phyloP scores from a whole-genome alignment of 2,888 invertebrate genomes.

The Nymphalis polychloros region DNA sequence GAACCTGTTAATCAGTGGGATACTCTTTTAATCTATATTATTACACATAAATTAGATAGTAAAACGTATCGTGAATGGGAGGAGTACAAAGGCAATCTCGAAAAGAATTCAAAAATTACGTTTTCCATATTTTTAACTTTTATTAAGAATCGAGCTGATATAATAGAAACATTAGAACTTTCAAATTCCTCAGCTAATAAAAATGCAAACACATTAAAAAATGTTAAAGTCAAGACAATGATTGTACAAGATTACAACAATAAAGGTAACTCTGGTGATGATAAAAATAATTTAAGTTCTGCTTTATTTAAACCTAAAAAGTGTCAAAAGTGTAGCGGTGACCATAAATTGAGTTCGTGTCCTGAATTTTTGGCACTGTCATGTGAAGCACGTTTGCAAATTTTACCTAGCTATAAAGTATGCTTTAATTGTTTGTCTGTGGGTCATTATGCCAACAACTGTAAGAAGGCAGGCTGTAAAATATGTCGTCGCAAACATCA shows the following conservation, averaged over 20 bases:
- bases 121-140: constrained; percentile 37
- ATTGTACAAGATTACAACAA: constrained; percentile 6
- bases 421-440: constrained; percentile 41
- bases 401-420: constrained; percentile 35
- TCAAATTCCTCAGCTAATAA: not conserved
- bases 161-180: constrained; percentile 36
- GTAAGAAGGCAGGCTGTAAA: constrained; percentile 29
- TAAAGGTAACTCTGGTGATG: constrained; percentile 12
- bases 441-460: constrained; percentile 38
- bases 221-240: constrained; percentile 26
- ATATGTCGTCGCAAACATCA: constrained; percentile 28
- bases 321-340: constrained; percentile 29
- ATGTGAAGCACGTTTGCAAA: constrained; percentile 34
- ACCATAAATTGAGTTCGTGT: constrained; percentile 38
- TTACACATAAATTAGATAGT: not conserved
- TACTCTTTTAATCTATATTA: constrained; percentile 11
- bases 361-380: constrained; percentile 36
- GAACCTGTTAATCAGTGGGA: constrained; percentile 15
- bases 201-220: constrained; percentile 5
- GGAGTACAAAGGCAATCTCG: constrained; percentile 23
- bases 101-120: constrained; percentile 10
- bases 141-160: constrained; percentile 38
- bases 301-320: constrained; percentile 4
- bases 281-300: constrained; percentile 9
- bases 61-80: constrained; percentile 32